Conservation (phyloP, 2,888 invertebrate genomes). For the Phragmatobia fuliginosa region DNA sequence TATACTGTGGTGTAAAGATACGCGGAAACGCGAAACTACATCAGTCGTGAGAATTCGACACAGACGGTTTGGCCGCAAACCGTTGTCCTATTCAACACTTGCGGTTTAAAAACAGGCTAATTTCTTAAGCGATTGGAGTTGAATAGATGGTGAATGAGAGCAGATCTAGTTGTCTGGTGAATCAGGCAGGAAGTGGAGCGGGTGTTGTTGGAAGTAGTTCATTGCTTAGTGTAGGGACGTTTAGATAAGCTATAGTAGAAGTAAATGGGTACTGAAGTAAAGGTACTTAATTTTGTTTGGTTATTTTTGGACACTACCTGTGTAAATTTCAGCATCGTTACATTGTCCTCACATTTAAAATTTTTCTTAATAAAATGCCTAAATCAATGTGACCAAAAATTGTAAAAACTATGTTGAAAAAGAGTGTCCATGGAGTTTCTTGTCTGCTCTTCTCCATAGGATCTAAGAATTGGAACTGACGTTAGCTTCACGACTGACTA, state of each 20-base stretch:
- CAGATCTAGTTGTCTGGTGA: slow-evolving; percentile 14
- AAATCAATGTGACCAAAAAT: too few species aligned
- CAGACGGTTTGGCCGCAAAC: slow-evolving; percentile 35
- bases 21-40: slow-evolving; percentile 20
- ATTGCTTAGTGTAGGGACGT: background rate
- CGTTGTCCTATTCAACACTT: slow-evolving; percentile 31
- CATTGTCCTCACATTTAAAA: too few species aligned
- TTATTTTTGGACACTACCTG: too few species aligned
- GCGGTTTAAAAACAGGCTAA: slow-evolving; percentile 39
- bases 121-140: slow-evolving; percentile 26
- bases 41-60: slow-evolving; percentile 43
- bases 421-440: too few species aligned
- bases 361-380: too few species aligned
- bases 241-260: background rate
- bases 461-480: too few species aligned
- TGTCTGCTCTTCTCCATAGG: too few species aligned
- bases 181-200: slow-evolving; percentile 15
- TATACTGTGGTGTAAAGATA: slow-evolving; percentile 9
- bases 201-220: slow-evolving; percentile 1
- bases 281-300: too few species aligned
- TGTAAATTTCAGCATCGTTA: too few species aligned
- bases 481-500: too few species aligned
- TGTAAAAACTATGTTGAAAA: too few species aligned
- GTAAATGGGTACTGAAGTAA: background rate
- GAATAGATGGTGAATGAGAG: slow-evolving; percentile 19